Evolutionary conservation across 2,113 vertebrate species (phyloP).

Genomic region (Tamias sibiricus): DNA sequence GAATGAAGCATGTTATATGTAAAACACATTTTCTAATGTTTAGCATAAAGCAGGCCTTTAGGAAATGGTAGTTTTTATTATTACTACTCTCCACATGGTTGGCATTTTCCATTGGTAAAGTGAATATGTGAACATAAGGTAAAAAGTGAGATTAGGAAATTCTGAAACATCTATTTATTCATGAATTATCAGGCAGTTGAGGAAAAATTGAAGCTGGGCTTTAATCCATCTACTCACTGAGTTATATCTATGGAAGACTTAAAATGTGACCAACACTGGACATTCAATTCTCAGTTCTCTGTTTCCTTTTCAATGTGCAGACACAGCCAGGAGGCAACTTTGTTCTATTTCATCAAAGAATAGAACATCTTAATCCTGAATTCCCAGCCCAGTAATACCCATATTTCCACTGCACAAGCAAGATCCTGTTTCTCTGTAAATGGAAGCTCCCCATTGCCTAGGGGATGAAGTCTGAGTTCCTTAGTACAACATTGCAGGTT

Average conservation of each 20-base stretch:
- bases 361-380: conserved; percentile 37
- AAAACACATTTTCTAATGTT: neutral
- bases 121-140: neutral
- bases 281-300: conserved; percentile 8
- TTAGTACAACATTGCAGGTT: neutral
- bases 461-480: neutral
- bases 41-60: conserved; percentile 4
- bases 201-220: neutral
- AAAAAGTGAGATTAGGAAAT: neutral
- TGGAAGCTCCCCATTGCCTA: neutral
- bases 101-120: conserved; percentile 25
- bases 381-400: neutral
- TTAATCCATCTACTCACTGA: conserved; percentile 28
- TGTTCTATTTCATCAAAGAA: conserved; percentile 43
- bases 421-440: neutral
- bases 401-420: neutral
- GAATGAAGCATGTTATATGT: neutral
- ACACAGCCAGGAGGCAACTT: neutral
- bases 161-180: conserved; percentile 19
- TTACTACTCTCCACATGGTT: neutral
- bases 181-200: conserved; percentile 32
- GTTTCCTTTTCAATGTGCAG: neutral
- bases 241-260: neutral
- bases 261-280: neutral
- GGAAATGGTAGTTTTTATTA: conserved; percentile 20